A percentile compares a stretch with the other conserved stretches of the same genome.
Evolutionary conservation across 2,797 vertebrate genomes (phyloP).

Genomic region (Gallinago nigripennis): DNA sequence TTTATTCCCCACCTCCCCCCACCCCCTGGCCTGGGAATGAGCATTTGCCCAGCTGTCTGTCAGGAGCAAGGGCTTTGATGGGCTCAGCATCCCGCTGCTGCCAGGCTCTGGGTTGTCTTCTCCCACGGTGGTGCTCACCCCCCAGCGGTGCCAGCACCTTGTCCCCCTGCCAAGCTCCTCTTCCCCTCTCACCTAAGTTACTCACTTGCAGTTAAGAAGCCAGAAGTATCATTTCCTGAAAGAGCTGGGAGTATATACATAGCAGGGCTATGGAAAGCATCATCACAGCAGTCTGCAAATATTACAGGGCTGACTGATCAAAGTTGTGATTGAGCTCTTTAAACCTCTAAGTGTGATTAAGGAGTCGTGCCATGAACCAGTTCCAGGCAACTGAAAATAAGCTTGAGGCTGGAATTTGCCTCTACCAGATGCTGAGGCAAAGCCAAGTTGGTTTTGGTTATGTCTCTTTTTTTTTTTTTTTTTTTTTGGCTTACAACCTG

Average conservation of each 20-base stretch:
- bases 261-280: not conserved
- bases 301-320: not conserved
- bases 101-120: not conserved
- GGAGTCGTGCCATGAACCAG: not conserved
- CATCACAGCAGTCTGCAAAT: not conserved
- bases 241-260: not conserved
- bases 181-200: too few relatives aligned
- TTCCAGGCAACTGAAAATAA: not conserved
- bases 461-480: not conserved
- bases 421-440: not conserved
- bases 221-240: not conserved
- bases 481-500: not conserved
- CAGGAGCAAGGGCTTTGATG: not conserved
- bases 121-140: not conserved
- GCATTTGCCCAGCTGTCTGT: not conserved
- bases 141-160: not conserved
- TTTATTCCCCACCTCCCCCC: not conserved
- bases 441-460: not conserved
- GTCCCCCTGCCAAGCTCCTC: not conserved
- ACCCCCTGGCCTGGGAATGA: not conserved
- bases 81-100: not conserved
- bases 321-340: not conserved
- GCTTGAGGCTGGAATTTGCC: not conserved
- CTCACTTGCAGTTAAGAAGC: not conserved
- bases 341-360: not conserved